Evolutionary conservation across 2,797 vertebrate genomes (phyloP), one percentile per base, ranked within the genome.

Genomic region (Molothrus ater): DNA sequence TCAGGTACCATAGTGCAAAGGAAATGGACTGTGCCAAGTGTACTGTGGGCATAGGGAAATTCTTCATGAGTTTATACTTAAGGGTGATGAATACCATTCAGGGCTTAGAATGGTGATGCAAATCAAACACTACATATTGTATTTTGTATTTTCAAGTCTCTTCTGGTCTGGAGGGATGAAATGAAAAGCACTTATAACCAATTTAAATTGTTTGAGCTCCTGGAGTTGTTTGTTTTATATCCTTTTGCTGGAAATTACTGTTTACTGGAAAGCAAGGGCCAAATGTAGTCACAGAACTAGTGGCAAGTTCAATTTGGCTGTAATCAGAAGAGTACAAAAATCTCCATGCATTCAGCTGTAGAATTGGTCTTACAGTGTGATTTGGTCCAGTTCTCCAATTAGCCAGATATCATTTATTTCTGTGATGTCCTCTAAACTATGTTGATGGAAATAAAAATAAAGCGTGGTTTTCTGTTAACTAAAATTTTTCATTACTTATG

Each of bases 401-500:
- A 66, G 26, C 61, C n/a, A 84, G 70, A 21, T 57, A 82, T 48
- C 9, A 7, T 43, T 63, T 36, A 60, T 51, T 45, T 60, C 54
- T 86, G 43, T 64, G 48, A 54, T 80, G 66, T 66, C 34, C 63
- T 88, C 36, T 73, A 69, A 89, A 74, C 50, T 31, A 16, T 17
- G 7, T 70, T 42, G 45, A 80, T 38, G 43, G 45, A 76, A 80
- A 75, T 42, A 86, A 88, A 78, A 90, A 74, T 19, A 38, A 65
- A 69, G n/a, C 2, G 5, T 11, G 4, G 4, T 50, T 93, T 87
- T 64, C 19, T 53, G 28, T 73, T 93, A 94, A 69, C 50, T 71
- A 82, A 86, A 93, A 78, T n/a, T 92, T 95, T 73, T 93, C 59
- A 79, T 80, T 51, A 93, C 51, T 90, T 92, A 93, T 75, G 47